Evolutionary conservation across 37 sponge, comb jelly and placozoan genomes (phyloP).

Genomic region (Halisarca cf. caerulea): DNA sequence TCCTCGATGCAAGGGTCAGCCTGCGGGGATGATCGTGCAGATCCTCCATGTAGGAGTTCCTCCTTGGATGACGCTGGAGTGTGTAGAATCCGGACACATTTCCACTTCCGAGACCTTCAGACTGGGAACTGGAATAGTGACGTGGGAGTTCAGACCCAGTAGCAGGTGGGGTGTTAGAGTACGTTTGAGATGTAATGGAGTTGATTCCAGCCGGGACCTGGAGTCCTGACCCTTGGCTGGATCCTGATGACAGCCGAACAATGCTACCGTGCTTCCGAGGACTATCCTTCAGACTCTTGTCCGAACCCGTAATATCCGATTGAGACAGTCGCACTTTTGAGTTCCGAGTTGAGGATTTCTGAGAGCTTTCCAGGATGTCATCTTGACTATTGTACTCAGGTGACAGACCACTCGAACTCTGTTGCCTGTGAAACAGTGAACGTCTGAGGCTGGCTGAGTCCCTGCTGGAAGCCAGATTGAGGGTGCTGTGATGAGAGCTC

Average conservation of each 20-base stretch:
- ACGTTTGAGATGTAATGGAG: background rate
- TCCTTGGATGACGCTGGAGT: background rate
- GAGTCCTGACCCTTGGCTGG: too few relatives aligned
- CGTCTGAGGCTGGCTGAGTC: background rate
- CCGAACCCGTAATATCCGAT: background rate
- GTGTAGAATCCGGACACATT: background rate
- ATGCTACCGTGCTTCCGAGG: background rate
- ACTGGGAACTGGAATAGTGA: background rate
- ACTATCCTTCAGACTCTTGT: constrained; percentile 5
- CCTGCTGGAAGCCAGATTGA: constrained; percentile 3
- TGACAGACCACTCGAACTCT: background rate
- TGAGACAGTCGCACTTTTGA: background rate
- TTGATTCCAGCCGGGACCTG: background rate
- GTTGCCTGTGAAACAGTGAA: background rate
- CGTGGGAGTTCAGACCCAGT: background rate
- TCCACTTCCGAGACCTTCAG: background rate
- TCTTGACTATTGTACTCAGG: background rate
- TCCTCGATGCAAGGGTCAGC: background rate
- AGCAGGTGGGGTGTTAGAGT: background rate
- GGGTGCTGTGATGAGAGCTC: background rate
- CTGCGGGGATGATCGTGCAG: background rate
- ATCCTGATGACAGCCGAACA: too few relatives aligned
- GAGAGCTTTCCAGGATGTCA: background rate
- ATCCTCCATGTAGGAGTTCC: background rate
- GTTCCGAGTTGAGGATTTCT: background rate